A percentile compares a stretch with the other conserved stretches of the same genome.
Conservation (phyloP, 2,113 vertebrate genomes). For the Syngnathus typhle region DNA sequence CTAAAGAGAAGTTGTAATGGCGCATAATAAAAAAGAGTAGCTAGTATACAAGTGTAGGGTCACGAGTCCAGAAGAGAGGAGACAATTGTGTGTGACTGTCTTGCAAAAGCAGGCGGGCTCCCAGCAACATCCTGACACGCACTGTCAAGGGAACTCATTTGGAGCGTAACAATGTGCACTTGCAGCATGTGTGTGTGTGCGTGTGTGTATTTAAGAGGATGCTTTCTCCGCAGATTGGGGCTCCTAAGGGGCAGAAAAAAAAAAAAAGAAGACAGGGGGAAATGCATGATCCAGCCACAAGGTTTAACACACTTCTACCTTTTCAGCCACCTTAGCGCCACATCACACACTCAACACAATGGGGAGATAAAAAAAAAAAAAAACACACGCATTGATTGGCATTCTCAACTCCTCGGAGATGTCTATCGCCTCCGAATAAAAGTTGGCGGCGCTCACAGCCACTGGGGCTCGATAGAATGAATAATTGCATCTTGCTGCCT, state of each 20-base stretch:
- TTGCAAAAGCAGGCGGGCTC: slow-evolving; percentile 62
- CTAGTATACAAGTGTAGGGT: slow-evolving; percentile 34
- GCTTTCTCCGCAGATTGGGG: slow-evolving; percentile 39
- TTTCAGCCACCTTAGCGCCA: slow-evolving; percentile 15
- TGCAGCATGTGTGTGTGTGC: slow-evolving; percentile 2
- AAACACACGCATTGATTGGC: slow-evolving; percentile 18
- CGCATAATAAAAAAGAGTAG: slow-evolving; percentile 30
- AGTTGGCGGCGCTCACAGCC: slow-evolving; percentile 23
- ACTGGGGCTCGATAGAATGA: slow-evolving; percentile 18
- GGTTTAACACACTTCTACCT: slow-evolving; percentile 39
- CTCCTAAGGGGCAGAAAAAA: slow-evolving; percentile 28
- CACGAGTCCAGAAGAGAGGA: slow-evolving; percentile 50
- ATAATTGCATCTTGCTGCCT: slow-evolving; percentile 37
- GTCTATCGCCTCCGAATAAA: slow-evolving; percentile 47
- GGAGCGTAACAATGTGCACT: slow-evolving; percentile 46
- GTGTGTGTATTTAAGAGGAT: slow-evolving; percentile 15
- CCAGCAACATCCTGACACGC: slow-evolving; percentile 62
- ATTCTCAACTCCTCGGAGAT: slow-evolving; percentile 47
- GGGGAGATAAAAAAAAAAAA: background rate
- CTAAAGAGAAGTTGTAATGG: slow-evolving; percentile 15
- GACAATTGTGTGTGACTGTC: slow-evolving; percentile 48
- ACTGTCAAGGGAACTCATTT: slow-evolving; percentile 69
- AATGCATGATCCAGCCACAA: slow-evolving; percentile 38
- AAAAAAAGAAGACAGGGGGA: background rate
- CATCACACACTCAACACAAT: background rate